Percentiles rank a stretch among this genome's conserved stretches.
Conservation (phyloP, 1,140 invertebrate species). For the Heliconius eleuchia region DNA sequence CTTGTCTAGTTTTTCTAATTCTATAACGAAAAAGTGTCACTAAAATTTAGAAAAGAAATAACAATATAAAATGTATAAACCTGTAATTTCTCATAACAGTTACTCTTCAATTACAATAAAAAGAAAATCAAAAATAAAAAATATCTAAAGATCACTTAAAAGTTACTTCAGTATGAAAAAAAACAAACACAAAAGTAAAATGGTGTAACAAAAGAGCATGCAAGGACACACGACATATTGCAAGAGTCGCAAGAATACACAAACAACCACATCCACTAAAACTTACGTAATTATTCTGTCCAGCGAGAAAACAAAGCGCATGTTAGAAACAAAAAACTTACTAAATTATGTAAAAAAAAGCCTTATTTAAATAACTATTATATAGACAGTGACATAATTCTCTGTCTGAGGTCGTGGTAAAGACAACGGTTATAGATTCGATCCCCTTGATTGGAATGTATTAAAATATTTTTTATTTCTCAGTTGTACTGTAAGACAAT, state of each 20-base stretch:
- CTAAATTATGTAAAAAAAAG: not conserved
- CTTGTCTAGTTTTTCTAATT: too few relatives aligned
- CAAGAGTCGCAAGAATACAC: not conserved
- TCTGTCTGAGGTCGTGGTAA: too few relatives aligned
- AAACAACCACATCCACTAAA: not conserved
- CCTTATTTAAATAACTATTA: not conserved
- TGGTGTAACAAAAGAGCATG: not conserved
- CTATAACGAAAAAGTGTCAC: not conserved
- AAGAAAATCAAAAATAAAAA: not conserved
- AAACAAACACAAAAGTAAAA: not conserved
- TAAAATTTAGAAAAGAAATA: not conserved
- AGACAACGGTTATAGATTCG: too few relatives aligned
- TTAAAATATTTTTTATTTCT: too few relatives aligned
- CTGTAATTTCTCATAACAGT: not conserved
- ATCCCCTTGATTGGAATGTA: too few relatives aligned
- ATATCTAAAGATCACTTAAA: not conserved
- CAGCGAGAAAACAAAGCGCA: conserved; percentile 37
- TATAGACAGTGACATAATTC: too few relatives aligned
- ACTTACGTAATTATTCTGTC: conserved; percentile 53
- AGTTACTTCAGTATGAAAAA: not conserved
- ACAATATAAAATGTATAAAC: not conserved
- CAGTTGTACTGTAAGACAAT: too few relatives aligned
- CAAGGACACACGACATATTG: not conserved
- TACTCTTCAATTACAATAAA: not conserved
- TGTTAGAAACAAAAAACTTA: not conserved